Conservation (phyloP, 2,113 vertebrate genomes). For the Syrrhaptes paradoxus region DNA sequence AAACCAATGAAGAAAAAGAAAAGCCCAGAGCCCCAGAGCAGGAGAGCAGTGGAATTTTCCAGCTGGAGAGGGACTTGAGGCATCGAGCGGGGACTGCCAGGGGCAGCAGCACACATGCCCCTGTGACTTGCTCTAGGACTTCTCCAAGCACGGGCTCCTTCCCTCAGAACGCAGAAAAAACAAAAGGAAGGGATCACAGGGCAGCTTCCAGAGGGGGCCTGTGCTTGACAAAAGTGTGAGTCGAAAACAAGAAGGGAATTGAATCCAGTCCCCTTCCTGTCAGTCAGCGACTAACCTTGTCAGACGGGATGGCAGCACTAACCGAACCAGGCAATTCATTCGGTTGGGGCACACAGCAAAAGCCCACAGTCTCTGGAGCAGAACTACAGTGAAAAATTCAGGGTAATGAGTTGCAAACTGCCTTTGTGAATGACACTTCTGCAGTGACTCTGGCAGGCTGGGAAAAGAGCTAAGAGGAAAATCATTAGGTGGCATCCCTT, state of each 20-base stretch:
- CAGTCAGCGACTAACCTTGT: constrained; percentile 57
- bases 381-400: constrained; percentile 55
- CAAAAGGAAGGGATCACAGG: constrained; percentile 26
- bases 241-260: constrained; percentile 23
- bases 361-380: constrained; percentile 49
- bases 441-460: constrained; percentile 28
- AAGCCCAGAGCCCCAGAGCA: background rate
- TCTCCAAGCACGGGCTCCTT: background rate
- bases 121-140: background rate
- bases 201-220: constrained; percentile 36
- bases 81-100: background rate
- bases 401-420: constrained; percentile 67
- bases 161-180: constrained; percentile 12
- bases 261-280: constrained; percentile 20
- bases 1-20: constrained; percentile 10
- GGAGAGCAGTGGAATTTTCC: constrained; percentile 38
- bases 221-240: background rate
- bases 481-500: constrained; percentile 62
- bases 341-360: constrained; percentile 31
- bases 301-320: constrained; percentile 42
- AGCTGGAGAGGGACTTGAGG: constrained; percentile 6
- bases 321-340: constrained; percentile 39
- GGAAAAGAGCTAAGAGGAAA: constrained; percentile 60
- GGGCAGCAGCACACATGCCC: background rate
- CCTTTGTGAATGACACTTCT: constrained; percentile 62